These are phyloP conservation scores for Amyelois transitella DNA, from an alignment of 1,140 invertebrate species.

Conservation along the genomic window DNA sequence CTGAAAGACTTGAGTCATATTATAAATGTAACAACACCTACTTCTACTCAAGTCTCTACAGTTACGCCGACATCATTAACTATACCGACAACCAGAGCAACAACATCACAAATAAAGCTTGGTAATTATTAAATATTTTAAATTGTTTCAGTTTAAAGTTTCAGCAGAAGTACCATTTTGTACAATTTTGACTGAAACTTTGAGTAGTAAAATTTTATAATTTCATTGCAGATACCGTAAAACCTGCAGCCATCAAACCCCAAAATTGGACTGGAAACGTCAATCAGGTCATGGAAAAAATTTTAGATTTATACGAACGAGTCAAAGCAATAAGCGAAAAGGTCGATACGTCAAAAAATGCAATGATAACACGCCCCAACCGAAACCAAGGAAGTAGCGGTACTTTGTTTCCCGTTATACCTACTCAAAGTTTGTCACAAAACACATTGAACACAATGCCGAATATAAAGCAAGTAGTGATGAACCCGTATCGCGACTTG, in stretches of 20 bases:
- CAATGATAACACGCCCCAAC: neutral
- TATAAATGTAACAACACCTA: constrained; percentile 1
- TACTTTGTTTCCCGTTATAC: neutral
- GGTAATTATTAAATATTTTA: constrained; percentile 14
- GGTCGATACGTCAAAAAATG: neutral
- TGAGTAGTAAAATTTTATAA: neutral
- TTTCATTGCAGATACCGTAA: neutral
- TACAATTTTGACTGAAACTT: neutral
- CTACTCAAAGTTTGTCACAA: neutral
- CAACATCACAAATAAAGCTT: no score
- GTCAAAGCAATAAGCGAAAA: constrained; percentile 28
- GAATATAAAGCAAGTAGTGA: neutral
- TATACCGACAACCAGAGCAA: constrained; percentile 10
- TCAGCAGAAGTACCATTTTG: no score
- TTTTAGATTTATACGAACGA: constrained; percentile 48
- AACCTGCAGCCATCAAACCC: neutral
- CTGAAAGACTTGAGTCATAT: constrained; percentile 42
- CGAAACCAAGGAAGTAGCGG: neutral
- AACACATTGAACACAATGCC: neutral
- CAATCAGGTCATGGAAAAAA: constrained; percentile 29
- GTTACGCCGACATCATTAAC: constrained; percentile 6
- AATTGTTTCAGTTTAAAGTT: no score
- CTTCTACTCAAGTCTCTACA: neutral
- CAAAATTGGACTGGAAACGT: constrained; percentile 9
- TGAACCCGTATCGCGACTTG: neutral